Evolutionary conservation across 2,888 invertebrate genomes (phyloP).

Genomic region (Abrostola triplasia): DNA sequence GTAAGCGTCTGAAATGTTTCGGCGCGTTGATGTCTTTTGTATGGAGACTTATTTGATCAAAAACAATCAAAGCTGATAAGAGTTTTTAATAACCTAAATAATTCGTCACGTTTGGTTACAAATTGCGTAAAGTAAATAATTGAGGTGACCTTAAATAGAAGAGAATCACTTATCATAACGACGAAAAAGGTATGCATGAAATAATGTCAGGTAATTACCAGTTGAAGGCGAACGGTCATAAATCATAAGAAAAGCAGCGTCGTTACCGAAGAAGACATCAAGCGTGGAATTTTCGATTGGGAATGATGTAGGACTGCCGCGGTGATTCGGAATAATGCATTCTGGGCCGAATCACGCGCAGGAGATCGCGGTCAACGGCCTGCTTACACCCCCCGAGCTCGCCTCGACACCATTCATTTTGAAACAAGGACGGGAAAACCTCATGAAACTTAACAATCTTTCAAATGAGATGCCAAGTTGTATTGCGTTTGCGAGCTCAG

Average conservation of each 20-base stretch:
- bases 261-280: slow-evolving; percentile 81
- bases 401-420: slow-evolving; percentile 62
- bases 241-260: slow-evolving; percentile 83
- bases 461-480: slow-evolving; percentile 65
- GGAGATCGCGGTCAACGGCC: slow-evolving; percentile 81
- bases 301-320: slow-evolving; percentile 79
- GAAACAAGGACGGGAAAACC: slow-evolving; percentile 72
- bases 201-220: slow-evolving; percentile 71
- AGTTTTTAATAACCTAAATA: background rate
- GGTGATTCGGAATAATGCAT: slow-evolving; percentile 79
- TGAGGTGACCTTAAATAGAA: slow-evolving; percentile 17
- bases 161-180: slow-evolving; percentile 31
- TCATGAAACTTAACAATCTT: slow-evolving; percentile 68
- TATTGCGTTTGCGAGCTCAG: slow-evolving; percentile 51
- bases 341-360: slow-evolving; percentile 80
- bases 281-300: slow-evolving; percentile 82
- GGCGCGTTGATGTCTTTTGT: slow-evolving; percentile 58
- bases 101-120: background rate
- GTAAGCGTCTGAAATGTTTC: background rate
- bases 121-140: background rate
- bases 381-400: slow-evolving; percentile 68
- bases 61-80: no score
- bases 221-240: slow-evolving; percentile 66
- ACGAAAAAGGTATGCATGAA: slow-evolving; percentile 50
- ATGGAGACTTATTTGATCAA: slow-evolving; percentile 5